phyloP scores from a whole-genome alignment of 2,797 vertebrate genomes.

The Arnoldichthys spilopterus region DNA sequence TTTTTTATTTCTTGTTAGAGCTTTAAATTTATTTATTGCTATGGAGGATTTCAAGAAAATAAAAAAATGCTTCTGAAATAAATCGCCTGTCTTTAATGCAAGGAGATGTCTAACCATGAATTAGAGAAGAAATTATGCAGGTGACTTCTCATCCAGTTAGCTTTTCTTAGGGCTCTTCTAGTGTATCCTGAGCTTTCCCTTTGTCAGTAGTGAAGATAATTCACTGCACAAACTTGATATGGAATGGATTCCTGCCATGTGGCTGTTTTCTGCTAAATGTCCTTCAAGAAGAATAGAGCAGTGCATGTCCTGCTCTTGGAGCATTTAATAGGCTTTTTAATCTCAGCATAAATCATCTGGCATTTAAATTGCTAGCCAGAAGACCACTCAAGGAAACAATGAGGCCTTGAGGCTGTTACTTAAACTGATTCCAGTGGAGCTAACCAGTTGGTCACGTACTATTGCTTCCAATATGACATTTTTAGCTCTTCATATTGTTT shows the following conservation, averaged over 20 bases:
- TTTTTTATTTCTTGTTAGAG: no score
- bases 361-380: not conserved
- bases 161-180: not conserved
- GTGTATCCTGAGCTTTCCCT: not conserved
- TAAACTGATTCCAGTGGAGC: not conserved
- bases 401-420: not conserved
- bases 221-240: not conserved
- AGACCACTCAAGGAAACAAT: slow-evolving; percentile 13
- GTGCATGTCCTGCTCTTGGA: not conserved
- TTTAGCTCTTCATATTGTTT: not conserved
- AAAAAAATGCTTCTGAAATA: no score
- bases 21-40: no score
- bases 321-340: slow-evolving; percentile 12
- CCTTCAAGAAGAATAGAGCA: not conserved
- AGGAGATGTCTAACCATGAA: no score
- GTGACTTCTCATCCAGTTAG: not conserved
- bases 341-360: slow-evolving; percentile 1
- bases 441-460: not conserved
- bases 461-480: not conserved
- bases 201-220: not conserved
- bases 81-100: no score
- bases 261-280: not conserved
- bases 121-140: not conserved
- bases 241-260: not conserved
- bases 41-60: no score